Conservation (phyloP, 2,888 invertebrate species). For the Gibbula magus region DNA sequence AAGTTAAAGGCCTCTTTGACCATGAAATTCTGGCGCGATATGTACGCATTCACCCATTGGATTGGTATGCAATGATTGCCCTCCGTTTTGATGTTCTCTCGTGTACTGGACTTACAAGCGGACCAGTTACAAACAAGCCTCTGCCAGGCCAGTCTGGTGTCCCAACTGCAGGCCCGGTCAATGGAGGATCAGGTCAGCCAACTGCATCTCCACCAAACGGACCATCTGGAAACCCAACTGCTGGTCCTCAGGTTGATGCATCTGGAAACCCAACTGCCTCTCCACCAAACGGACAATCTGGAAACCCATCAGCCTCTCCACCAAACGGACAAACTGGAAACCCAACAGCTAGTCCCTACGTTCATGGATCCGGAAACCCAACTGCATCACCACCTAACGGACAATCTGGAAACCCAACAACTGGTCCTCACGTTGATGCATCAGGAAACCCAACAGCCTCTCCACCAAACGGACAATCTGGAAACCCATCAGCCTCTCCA, state of each 20-base stretch:
- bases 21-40: conserved; percentile 53
- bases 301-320: conserved; percentile 20
- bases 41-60: conserved; percentile 58
- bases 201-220: conserved; percentile 31
- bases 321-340: not conserved
- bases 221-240: conserved; percentile 37
- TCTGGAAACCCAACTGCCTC: not conserved
- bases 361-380: conserved; percentile 32
- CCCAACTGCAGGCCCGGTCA: conserved; percentile 34
- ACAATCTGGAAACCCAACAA: conserved; percentile 45
- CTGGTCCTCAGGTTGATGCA: not conserved
- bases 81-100: conserved; percentile 60
- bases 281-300: conserved; percentile 5
- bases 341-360: not conserved
- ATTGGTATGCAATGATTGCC: conserved; percentile 56
- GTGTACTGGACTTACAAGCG: conserved; percentile 37
- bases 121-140: not conserved
- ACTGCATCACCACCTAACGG: conserved; percentile 34
- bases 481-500: not conserved
- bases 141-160: conserved; percentile 34
- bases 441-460: not conserved
- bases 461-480: not conserved
- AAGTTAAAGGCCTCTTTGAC: conserved; percentile 47
- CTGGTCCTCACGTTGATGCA: conserved; percentile 27
- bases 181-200: conserved; percentile 17